A percentile compares a stretch with the other conserved stretches of the same genome.
Evolutionary conservation across 92 coral and sea anemone species (phyloP).

Genomic region (Heliopora coerulea): DNA sequence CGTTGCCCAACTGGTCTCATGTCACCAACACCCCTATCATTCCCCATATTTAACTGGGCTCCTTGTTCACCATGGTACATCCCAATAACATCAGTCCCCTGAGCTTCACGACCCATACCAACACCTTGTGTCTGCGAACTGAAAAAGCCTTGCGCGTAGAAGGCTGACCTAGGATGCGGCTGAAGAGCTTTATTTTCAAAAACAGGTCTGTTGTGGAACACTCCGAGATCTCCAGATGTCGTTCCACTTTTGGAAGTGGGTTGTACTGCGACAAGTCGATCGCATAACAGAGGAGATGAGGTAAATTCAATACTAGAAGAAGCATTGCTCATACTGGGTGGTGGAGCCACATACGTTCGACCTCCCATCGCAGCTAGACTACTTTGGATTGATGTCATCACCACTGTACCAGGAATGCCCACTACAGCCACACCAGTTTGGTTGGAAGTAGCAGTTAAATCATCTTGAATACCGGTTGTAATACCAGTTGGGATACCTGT

Average conservation of each 20-base stretch:
- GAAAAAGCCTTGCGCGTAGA: background rate
- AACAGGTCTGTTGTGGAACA: background rate
- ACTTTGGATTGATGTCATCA: background rate
- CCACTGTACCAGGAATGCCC: background rate
- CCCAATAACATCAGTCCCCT: background rate
- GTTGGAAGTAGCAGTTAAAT: background rate
- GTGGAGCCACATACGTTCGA: background rate
- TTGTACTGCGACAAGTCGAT: too few species aligned
- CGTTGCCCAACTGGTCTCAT: background rate
- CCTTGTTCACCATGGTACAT: background rate
- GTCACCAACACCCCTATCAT: background rate
- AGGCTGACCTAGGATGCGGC: constrained; percentile 1
- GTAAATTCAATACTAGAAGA: background rate
- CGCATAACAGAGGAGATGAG: too few species aligned
- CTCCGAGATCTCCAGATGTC: background rate
- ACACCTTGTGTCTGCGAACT: background rate
- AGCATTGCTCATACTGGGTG: background rate
- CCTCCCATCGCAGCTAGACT: background rate
- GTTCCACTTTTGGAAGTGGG: background rate
- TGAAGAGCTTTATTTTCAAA: background rate
- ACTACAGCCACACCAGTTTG: background rate
- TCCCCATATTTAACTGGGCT: background rate
- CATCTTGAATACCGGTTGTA: background rate
- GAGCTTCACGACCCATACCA: background rate
- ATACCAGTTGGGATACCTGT: background rate